A percentile compares a stretch with the other conserved stretches of the same genome.
phyloP scores from a whole-genome alignment of 2,888 invertebrate genomes.

The Stomorhina lunata region DNA sequence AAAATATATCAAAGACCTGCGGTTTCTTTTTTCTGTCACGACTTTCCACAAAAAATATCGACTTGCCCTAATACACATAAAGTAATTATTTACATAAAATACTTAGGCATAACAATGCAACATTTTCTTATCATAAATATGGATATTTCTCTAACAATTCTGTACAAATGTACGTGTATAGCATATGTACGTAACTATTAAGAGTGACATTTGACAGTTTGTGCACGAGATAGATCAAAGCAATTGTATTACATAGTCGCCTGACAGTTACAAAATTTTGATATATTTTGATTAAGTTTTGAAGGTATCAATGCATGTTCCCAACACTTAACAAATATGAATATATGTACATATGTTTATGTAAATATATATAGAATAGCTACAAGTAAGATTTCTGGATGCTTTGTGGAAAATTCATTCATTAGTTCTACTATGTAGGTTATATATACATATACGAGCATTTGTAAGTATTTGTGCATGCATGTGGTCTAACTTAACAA shows the following conservation, averaged over 20 bases:
- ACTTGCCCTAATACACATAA: too few relatives aligned
- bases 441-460: too few relatives aligned
- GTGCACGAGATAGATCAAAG: neutral
- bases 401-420: neutral
- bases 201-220: constrained; percentile 50
- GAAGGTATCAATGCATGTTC: constrained; percentile 16
- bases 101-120: too few relatives aligned
- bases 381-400: neutral
- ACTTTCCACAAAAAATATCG: too few relatives aligned
- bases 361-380: too few relatives aligned
- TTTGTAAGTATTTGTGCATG: neutral
- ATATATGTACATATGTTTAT: neutral
- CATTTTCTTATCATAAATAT: too few relatives aligned
- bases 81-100: too few relatives aligned
- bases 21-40: too few relatives aligned
- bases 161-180: too few relatives aligned
- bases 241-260: constrained; percentile 28
- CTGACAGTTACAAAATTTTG: constrained; percentile 42
- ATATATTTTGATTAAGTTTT: constrained; percentile 48
- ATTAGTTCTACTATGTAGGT: too few relatives aligned
- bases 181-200: too few relatives aligned
- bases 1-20: too few relatives aligned
- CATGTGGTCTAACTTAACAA: neutral
- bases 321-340: neutral
- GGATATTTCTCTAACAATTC: constrained; percentile 4